A percentile compares a stretch with the other conserved stretches of the same genome.
phyloP scores from a whole-genome alignment of 2,888 invertebrate species.

The Drosophila phalerata region DNA sequence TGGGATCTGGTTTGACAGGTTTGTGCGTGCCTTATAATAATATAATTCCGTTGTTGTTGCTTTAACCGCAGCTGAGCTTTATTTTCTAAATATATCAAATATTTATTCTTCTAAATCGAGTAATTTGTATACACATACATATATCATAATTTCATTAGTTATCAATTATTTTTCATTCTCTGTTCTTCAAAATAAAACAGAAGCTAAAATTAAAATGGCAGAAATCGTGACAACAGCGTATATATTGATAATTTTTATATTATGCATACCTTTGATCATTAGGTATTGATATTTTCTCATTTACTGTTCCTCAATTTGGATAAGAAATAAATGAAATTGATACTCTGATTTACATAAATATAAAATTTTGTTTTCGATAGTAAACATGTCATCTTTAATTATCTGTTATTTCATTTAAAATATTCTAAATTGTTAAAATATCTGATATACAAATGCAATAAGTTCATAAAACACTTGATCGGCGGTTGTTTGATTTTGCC shows the following conservation, averaged over 20 bases:
- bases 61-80: slow-evolving; percentile 43
- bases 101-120: background rate
- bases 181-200: slow-evolving; percentile 4
- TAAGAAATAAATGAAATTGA: background rate
- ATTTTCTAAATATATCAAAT: slow-evolving; percentile 18
- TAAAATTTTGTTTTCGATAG: background rate
- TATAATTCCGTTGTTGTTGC: slow-evolving; percentile 13
- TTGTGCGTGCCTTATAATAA: slow-evolving; percentile 46
- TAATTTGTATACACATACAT: background rate
- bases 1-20: slow-evolving; percentile 59
- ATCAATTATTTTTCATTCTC: background rate
- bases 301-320: background rate
- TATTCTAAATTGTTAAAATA: background rate
- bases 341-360: background rate
- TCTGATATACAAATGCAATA: no score
- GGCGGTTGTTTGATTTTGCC: no score
- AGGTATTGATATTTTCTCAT: background rate
- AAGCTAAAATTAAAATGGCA: background rate
- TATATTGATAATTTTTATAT: background rate
- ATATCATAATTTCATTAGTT: slow-evolving; percentile 11
- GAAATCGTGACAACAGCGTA: background rate
- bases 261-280: background rate
- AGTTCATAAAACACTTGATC: no score
- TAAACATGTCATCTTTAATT: no score
- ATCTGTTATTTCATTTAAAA: background rate